Evolutionary conservation across 2,888 invertebrate genomes (phyloP), one percentile per base, ranked within the genome.

Genomic region (Drosophila multiciliata): DNA sequence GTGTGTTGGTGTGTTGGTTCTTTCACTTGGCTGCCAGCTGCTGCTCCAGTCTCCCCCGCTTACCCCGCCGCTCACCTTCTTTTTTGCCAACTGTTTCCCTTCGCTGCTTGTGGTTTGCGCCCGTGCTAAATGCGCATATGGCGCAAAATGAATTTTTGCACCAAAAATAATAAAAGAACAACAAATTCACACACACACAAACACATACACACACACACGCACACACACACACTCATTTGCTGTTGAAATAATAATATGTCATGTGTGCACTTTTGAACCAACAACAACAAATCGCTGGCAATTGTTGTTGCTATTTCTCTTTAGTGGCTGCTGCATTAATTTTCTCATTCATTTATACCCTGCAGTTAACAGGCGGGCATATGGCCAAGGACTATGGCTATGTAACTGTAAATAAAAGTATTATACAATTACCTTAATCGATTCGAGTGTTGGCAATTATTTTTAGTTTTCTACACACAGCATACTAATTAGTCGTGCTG

Each of bases 71-170:
- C 32, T 7, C 50, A 35, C 52, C 54, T 55, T 70, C 52, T 50
- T 52, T 50, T 40, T 20, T n/a, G 26, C 29, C 49, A 35, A 29
- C 58, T 63, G 50, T 36, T 63, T 45, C 26, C 35, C 36, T 32
- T 33, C 50, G 40, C 40, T 70, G 40, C 32, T 70, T 89, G 87
- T 66, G 87, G 87, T 78, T 67, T 66, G 70, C 65, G 73, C 69
- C 74, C 77, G 85, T 80, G 87, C 89, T 82, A 84, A 84, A 79
- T 89, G 85, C 85, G 87, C 85, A 85, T 82, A 73, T 87, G 89
- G 82, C 89, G 89, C 87, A 60, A 89, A 89, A 87, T 87, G 77
- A 87, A 85, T 87, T 87, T 45, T 87, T 80, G 48, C 66, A 54
- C 49, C 38, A 45, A 73, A 73, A 64, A 65, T 29, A 17, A 36